Base-by-base conservation (phyloP, 2,888 invertebrate species). In the Odontocolon sp. region DNA sequence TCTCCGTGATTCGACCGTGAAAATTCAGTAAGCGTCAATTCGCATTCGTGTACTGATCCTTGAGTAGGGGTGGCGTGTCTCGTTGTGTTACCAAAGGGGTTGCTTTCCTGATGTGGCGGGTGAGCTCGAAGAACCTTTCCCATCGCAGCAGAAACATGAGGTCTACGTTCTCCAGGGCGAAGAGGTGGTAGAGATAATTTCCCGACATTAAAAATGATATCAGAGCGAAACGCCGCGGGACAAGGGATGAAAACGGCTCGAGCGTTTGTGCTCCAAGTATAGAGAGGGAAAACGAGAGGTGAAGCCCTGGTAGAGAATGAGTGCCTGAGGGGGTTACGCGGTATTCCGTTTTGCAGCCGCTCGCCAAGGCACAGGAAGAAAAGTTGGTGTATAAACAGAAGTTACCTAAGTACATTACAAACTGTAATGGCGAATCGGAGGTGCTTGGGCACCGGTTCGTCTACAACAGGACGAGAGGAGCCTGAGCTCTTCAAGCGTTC, bases 341-440 rank as follows among this genome's bases (percentile, higher is more conserved):
- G 77, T 77, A 73, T n/a, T 8, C 64, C 77, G 73, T 66, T 77
- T 69, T 73, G 33, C 56, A 40, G 40, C 69, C 33, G 40, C 40
- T 42, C 63, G 36, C 42, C 9, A 66, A 64, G 63, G 36, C 50
- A 40, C 72, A 52, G 63, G 68, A 75, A 83, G 85, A 87, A 89
- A 89, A 87, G 88, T 89, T 89, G 87, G 87, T 88, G 85, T 89
- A 90, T 90, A 90, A 90, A 90, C 90, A 90, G 87, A 89, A 90
- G 89, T 90, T 90, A 85, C 86, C 86, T 89, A 88, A 89, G 88
- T 88, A 88, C 88, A 90, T 90, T 90, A 90, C 88, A 88, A 90
- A 88, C 87, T 88, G 89, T 89, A 89, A 90, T 87, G 86, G 89
- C 83, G 87, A 88, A 88, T 89, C 85, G 86, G 84, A 83, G 87